Base-by-base conservation (phyloP, 2,113 vertebrate genomes). In the Pachyramphus minor region DNA sequence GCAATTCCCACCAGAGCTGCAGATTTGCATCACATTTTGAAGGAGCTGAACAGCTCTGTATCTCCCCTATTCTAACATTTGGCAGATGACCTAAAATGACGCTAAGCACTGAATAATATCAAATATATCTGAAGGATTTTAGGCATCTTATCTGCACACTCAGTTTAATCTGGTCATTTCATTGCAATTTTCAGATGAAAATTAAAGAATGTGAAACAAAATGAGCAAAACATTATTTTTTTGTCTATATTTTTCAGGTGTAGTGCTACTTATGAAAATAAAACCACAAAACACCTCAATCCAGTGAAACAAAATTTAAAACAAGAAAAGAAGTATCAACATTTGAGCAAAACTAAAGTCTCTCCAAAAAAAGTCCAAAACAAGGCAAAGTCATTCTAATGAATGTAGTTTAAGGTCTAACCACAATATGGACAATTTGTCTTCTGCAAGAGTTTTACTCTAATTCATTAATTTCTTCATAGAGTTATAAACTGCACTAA, bases 381-480 rank as follows among this genome's bases (percentile, higher is more conserved):
- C 10, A 49, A 72, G 16, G 9, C 12, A 81, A 93, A 94, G 10
- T 59, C 2, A 53, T 86, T 89, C 82, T 85, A 96, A 97, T 97
- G 94, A 97, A 95, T 94, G 87, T 88, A 86, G 63, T 95, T 89
- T 95, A 96, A 95, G 67, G 84, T 84, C 86, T 78, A 90, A 21
- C 21, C 64, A 68, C 31, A 94, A 74, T 82, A 84, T 37, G 81
- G 77, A 94, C 35, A 86, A 94, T 97, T 97, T 97, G 94, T 97
- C 74, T 95, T 96, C 93, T 96, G 83, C 81, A 94, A 96, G 97
- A 94, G 87, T 97, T 98, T 97, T 89, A 76, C 92, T 97, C 52
- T 96, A 97, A 98, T 97, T 97, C 97, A 97, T 98, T 97, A 96
- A 94, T 96, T 97, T 91, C 96, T 97, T 98, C 93, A 84, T 27